Evolutionary conservation across 2,113 vertebrate species (phyloP).

Genomic region (Epinephelus cyanopodus): DNA sequence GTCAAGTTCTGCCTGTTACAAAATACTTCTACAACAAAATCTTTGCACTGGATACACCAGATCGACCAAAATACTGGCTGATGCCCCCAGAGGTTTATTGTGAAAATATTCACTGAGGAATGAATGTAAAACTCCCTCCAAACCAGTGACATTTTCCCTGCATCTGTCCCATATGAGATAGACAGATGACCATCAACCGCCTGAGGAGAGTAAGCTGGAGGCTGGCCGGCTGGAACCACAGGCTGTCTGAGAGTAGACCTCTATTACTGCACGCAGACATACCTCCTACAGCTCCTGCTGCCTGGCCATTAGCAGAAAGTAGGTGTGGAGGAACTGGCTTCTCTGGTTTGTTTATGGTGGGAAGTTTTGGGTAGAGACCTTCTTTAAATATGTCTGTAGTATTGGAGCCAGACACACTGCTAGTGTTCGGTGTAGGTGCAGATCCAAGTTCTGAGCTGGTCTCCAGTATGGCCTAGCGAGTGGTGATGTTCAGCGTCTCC

Average conservation of each 20-base stretch:
- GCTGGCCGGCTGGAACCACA: constrained; percentile 81
- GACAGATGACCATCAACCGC: constrained; percentile 92
- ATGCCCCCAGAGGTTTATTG: no score
- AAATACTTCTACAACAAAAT: no score
- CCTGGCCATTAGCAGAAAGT: constrained; percentile 38
- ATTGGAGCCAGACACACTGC: neutral
- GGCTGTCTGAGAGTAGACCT: constrained; percentile 54
- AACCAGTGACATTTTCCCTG: constrained; percentile 91
- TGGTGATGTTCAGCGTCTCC: constrained; percentile 90
- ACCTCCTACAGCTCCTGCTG: constrained; percentile 63
- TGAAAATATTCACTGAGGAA: constrained; percentile 1
- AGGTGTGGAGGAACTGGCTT: constrained; percentile 73
- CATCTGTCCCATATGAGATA: constrained; percentile 93
- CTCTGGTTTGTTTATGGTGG: constrained; percentile 80
- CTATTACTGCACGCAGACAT: constrained; percentile 20
- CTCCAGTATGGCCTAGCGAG: constrained; percentile 88
- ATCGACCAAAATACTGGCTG: no score
- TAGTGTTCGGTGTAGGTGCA: neutral
- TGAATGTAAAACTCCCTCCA: constrained; percentile 91
- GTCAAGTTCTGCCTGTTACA: no score
- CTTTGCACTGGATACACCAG: no score
- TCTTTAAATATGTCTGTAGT: constrained; percentile 13
- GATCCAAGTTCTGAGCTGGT: constrained; percentile 65
- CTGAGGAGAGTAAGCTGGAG: constrained; percentile 93
- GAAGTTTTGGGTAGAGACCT: constrained; percentile 87